Conservation (phyloP, 2,888 invertebrate genomes). For the Epirrhoe tristata region DNA sequence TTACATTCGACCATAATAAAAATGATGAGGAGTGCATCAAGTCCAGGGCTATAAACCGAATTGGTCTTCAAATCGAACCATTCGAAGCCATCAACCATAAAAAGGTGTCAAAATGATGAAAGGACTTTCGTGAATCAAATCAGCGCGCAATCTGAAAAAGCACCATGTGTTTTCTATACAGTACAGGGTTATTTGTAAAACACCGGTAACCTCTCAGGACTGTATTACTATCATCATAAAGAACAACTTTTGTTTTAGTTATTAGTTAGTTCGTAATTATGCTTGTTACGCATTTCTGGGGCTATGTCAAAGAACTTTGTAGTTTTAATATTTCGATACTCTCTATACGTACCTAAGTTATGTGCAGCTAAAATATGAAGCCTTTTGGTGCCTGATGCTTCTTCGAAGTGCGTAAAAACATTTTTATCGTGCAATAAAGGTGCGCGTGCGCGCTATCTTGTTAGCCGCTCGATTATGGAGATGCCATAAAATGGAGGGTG, state of each 20-base stretch:
- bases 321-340: too few species aligned
- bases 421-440: slow-evolving; percentile 24
- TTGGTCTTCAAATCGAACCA: slow-evolving; percentile 51
- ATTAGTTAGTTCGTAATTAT: too few species aligned
- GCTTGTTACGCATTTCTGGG: too few species aligned
- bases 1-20: too few species aligned
- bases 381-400: not conserved
- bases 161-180: too few species aligned
- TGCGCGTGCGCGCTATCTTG: slow-evolving; percentile 41
- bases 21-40: slow-evolving; percentile 45
- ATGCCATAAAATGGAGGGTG: slow-evolving; percentile 33
- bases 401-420: slow-evolving; percentile 8
- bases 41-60: slow-evolving; percentile 56
- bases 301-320: too few species aligned
- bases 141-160: slow-evolving; percentile 14
- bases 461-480: slow-evolving; percentile 34
- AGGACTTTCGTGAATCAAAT: slow-evolving; percentile 10
- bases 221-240: too few species aligned
- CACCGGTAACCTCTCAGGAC: too few species aligned
- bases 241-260: too few species aligned
- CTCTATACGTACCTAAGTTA: too few species aligned
- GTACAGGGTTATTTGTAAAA: too few species aligned
- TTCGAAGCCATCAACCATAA: slow-evolving; percentile 22
- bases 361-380: not conserved
- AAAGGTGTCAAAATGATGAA: slow-evolving; percentile 23